Percentiles rank a stretch among this genome's conserved stretches.
These are phyloP conservation scores for Calameuta idolon DNA, from an alignment of 2,888 invertebrate species.

Conservation along the genomic window DNA sequence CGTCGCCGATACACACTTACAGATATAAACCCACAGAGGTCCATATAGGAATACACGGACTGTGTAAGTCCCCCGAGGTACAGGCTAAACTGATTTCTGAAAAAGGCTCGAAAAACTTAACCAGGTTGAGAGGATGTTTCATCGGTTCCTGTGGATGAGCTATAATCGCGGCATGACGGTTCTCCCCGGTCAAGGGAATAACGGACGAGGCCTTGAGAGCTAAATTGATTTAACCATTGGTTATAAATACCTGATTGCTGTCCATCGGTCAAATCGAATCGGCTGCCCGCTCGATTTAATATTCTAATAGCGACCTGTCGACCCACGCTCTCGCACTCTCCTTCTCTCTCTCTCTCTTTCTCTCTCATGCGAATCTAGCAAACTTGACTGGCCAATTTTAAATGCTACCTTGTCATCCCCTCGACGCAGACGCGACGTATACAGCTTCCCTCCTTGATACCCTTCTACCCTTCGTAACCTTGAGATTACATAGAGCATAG, in stretches of 20 bases:
- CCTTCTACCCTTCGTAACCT: neutral
- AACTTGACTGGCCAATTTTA: constrained; percentile 40
- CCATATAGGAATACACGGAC: neutral
- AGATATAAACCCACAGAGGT: neutral
- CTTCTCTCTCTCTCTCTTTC: constrained; percentile 26
- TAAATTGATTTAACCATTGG: constrained; percentile 48
- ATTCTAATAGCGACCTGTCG: constrained; percentile 61
- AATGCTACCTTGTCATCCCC: constrained; percentile 50
- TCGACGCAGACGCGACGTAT: neutral
- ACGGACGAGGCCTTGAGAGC: constrained; percentile 1
- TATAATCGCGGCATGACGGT: neutral
- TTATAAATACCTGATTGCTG: constrained; percentile 43
- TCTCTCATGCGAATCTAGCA: constrained; percentile 46
- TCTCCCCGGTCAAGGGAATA: neutral
- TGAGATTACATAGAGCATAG: neutral
- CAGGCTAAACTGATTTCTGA: neutral
- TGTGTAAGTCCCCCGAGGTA: neutral
- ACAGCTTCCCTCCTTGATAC: neutral
- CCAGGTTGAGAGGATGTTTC: neutral
- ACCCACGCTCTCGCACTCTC: constrained; percentile 30
- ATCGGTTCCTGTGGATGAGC: neutral
- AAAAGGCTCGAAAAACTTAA: neutral
- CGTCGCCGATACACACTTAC: neutral
- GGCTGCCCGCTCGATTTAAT: constrained; percentile 41
- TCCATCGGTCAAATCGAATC: constrained; percentile 24